phyloP scores from a whole-genome alignment of 2,113 vertebrate species.

The Pterocles gutturalis region DNA sequence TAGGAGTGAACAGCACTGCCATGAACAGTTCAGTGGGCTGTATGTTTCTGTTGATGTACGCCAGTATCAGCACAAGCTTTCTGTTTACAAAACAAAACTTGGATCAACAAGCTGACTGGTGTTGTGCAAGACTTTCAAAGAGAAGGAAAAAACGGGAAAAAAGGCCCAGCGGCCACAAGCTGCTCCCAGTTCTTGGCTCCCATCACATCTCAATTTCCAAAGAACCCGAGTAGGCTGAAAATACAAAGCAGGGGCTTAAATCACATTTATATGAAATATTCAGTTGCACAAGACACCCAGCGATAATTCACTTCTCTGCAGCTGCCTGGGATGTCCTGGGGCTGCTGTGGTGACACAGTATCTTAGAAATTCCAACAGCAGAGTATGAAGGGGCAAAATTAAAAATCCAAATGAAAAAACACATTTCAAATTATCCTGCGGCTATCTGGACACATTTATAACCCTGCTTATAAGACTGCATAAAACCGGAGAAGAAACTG shows the following conservation, averaged over 20 bases:
- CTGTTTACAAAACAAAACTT: not conserved
- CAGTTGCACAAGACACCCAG: not conserved
- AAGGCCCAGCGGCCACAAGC: rapidly evolving
- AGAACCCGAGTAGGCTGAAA: not conserved
- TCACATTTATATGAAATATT: not conserved
- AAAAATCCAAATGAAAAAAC: not conserved
- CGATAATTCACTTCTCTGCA: not conserved
- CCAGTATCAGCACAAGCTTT: not conserved
- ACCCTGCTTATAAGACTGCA: not conserved
- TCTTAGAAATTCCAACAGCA: not conserved
- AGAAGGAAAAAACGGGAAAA: not conserved
- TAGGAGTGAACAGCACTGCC: not conserved
- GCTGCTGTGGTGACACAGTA: not conserved
- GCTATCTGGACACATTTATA: not conserved
- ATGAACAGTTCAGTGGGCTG: not conserved
- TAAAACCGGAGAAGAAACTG: not conserved
- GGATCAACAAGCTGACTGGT: not conserved
- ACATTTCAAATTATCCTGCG: not conserved
- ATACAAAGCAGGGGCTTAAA: not conserved
- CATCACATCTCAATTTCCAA: not conserved
- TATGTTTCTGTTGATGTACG: not conserved
- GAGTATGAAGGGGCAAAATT: not conserved
- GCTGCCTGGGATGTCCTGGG: not conserved
- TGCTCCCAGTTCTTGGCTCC: not conserved
- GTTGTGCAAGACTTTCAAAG: not conserved